Percentiles rank a stretch among this genome's conserved stretches.
phyloP scores from a whole-genome alignment of 2,113 vertebrate species.

The Phalacrocorax pelagicus region DNA sequence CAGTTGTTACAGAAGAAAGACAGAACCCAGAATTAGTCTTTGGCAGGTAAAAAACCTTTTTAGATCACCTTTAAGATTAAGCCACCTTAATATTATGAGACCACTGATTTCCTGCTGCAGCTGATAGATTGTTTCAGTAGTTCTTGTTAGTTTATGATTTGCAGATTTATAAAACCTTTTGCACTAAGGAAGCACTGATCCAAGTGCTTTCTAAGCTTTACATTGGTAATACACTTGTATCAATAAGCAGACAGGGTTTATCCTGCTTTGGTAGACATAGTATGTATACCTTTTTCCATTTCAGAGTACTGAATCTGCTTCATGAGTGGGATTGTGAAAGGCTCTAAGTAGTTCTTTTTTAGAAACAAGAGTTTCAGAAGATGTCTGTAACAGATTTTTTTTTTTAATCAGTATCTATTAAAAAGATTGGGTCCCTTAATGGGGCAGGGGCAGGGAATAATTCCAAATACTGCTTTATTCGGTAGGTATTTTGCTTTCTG shows the following conservation, averaged over 20 bases:
- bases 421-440: not conserved
- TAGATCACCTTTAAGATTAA: constrained; percentile 64
- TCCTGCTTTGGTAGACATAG: not conserved
- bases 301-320: not conserved
- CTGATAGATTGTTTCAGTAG: constrained; percentile 18
- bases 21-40: constrained; percentile 44
- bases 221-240: not conserved
- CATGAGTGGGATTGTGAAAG: not conserved
- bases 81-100: not conserved
- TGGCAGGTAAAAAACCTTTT: constrained; percentile 63
- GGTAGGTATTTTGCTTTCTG: not conserved
- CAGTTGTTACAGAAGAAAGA: constrained; percentile 53
- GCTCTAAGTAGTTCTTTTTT: not conserved
- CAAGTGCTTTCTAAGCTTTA: not conserved
- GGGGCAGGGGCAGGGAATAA: not conserved
- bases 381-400: not conserved
- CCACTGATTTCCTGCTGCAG: not conserved
- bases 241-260: not conserved
- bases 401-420: not conserved
- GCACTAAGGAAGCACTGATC: not conserved
- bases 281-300: not conserved
- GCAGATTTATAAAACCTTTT: not conserved
- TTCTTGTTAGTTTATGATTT: not conserved
- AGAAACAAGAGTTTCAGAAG: not conserved
- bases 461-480: not conserved